Evolutionary conservation across 2,113 vertebrate genomes (phyloP).

Genomic region (Talpa occidentalis): DNA sequence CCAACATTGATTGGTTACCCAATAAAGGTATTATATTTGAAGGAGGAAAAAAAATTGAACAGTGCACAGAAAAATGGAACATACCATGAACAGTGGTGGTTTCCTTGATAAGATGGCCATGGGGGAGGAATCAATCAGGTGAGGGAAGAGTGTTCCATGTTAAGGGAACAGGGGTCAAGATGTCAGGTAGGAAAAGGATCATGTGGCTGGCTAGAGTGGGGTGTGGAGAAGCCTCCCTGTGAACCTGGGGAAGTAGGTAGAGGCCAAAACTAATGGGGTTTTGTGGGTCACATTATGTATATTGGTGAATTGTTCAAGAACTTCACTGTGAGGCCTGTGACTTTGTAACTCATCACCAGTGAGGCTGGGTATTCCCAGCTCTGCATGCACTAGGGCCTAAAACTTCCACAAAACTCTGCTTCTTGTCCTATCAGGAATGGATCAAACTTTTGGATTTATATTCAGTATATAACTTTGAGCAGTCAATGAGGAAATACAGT

Average conservation of each 20-base stretch:
- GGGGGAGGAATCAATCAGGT: background rate
- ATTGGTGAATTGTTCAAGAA: background rate
- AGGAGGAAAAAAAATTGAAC: background rate
- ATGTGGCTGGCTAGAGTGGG: too few relatives aligned
- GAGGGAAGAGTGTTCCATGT: background rate
- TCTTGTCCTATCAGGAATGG: background rate
- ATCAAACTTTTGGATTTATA: background rate
- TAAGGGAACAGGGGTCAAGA: background rate
- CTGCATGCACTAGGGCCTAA: background rate
- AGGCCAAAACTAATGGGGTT: background rate
- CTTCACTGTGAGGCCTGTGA: rapidly evolving
- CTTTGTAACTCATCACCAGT: background rate
- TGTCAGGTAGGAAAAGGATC: background rate
- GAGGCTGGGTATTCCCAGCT: background rate
- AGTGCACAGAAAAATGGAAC: background rate
- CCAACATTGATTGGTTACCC: background rate
- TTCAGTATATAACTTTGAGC: background rate
- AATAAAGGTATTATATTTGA: background rate
- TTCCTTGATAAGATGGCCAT: background rate
- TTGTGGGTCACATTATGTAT: rapidly evolving
- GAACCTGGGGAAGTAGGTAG: background rate
- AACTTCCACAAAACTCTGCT: background rate
- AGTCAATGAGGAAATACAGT: background rate
- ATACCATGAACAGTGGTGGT: rapidly evolving
- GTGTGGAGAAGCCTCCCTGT: rapidly evolving